These are phyloP conservation scores for Rostratula benghalensis DNA, from an alignment of 2,113 vertebrate genomes.

Conservation along the genomic window DNA sequence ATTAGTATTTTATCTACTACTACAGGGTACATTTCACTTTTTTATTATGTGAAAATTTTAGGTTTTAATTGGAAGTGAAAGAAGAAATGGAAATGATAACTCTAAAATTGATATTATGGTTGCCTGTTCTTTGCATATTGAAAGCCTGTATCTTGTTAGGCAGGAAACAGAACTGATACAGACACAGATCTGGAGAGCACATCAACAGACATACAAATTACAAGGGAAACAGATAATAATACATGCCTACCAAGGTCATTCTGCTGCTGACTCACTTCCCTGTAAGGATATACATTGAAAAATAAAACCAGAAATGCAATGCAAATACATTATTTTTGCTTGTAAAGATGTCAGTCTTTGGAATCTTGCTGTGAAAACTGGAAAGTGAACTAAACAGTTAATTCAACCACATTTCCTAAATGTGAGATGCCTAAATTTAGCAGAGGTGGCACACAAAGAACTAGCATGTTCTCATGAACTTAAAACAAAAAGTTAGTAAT, in stretches of 20 bases:
- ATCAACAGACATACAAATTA: not conserved
- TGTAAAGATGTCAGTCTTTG: not conserved
- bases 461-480: not conserved
- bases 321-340: not conserved
- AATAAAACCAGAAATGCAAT: not conserved
- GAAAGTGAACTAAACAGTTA: not conserved
- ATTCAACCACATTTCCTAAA: not conserved
- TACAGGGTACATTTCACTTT: slow-evolving; percentile 19
- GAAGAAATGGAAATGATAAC: not conserved
- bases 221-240: not conserved
- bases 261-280: not conserved
- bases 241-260: not conserved
- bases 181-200: not conserved
- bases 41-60: slow-evolving; percentile 37
- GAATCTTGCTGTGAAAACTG: not conserved
- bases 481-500: not conserved
- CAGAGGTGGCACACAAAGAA: not conserved
- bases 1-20: slow-evolving; percentile 5
- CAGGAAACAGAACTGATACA: not conserved
- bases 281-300: not conserved
- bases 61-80: slow-evolving; percentile 42
- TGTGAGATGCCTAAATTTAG: not conserved
- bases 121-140: not conserved
- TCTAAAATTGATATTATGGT: slow-evolving; percentile 15
- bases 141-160: slow-evolving; percentile 13